Evolutionary conservation across 2,888 invertebrate species (phyloP).

Genomic region (Phytoseiulus persimilis): DNA sequence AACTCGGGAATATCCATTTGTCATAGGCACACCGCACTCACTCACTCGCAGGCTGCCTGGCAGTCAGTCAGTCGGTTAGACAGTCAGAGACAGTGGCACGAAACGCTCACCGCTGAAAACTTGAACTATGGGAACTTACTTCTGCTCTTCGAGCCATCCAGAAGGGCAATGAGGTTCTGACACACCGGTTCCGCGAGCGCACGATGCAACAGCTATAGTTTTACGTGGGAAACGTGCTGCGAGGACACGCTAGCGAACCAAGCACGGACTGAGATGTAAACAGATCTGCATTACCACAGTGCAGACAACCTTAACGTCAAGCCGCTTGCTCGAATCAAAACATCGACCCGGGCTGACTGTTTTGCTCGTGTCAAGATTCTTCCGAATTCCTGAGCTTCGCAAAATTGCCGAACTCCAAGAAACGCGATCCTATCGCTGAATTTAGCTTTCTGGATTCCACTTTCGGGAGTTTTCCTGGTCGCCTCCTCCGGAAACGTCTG

Average conservation of each 20-base stretch:
- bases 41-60: background rate
- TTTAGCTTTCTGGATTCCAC: no score
- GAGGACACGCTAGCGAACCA: background rate
- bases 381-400: background rate
- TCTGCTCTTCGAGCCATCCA: constrained; percentile 5
- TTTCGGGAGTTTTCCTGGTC: no score
- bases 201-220: background rate
- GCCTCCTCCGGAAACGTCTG: no score
- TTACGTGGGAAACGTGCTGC: background rate
- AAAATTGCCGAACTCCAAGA: no score
- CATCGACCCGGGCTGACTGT: background rate
- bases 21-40: background rate
- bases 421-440: no score
- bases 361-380: background rate
- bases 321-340: background rate
- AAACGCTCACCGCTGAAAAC: background rate
- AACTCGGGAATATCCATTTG: background rate
- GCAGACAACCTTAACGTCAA: constrained; percentile 35
- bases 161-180: background rate
- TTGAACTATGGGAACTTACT: background rate
- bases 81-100: background rate
- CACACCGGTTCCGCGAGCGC: background rate
- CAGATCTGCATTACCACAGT: constrained; percentile 31
- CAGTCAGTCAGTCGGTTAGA: background rate
- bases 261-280: constrained; percentile 34